Base-by-base conservation (phyloP, 2,888 invertebrate genomes). In the Papilio protenor region DNA sequence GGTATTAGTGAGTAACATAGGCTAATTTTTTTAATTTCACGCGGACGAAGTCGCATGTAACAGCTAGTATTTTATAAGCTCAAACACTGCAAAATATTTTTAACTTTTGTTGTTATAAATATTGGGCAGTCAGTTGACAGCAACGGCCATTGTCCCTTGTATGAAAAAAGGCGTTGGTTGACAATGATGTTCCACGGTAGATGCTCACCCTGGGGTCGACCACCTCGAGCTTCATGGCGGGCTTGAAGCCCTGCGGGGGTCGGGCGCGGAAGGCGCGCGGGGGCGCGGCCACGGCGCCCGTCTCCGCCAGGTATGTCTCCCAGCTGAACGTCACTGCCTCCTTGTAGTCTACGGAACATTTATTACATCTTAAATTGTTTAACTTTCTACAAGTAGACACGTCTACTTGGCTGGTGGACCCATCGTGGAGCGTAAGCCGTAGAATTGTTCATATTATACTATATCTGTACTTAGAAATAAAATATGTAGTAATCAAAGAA, bases 191-290 rank as follows among this genome's bases (percentile, higher is more conserved):
- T 52, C 18, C 16, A 18, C 18, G 5, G 10, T n/a, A n/a, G 21
- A 23, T 27, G 79, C 90, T 87, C 72, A 95, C 97, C 85, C 97
- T 95, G 84, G 96, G 96, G 87, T 99, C 98, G 0, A 98, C 98
- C 18, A 97, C 97, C 92, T 99, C 98, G 2, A 98, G 92, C 88
- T 97, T 97, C 98, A 98, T 98, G 55, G 97, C 97, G 14, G 96
- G 92, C 86, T 97, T 97, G 90, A 98, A 99, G 3, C 97, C 97
- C 81, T 96, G 96, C 10, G 97, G 96, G 23, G 96, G 95, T 45
- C 98, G 96, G 81, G 97, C 96, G 85, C 96, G 96, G 91, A 99
- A 99, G 11, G 98, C 97, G 80, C 97, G 95, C 0, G 96, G 96
- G 3, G 98, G 98, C 79, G 98, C 98, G 59, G 97, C 96, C 70